Evolutionary conservation across 2,797 vertebrate species (phyloP), one percentile per base, ranked within the genome.

Genomic region (Hipposideros larvatus): DNA sequence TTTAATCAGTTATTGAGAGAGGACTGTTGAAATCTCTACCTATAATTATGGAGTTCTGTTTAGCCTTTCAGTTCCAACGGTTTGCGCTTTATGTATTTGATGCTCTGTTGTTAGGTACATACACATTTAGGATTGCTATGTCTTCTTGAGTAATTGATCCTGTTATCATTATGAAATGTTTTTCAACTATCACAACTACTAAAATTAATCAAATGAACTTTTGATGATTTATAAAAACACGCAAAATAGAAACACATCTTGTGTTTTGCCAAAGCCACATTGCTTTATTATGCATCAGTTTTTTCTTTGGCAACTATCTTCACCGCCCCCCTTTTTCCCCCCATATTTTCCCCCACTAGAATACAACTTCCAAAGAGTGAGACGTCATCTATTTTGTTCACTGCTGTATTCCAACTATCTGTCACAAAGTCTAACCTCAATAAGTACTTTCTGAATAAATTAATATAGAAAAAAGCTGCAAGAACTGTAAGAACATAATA

Each of bases 241-340:
- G 89, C 77, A 75, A 96, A 90, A 46, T 70, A 93, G 78, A 89
- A 85, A 85, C 8, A 80, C 43, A 93, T 37, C 16, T 95, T 95
- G 26, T 55, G 21, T 82, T 94, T 91, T 63, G 24, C 24, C 21
- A 93, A 80, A 85, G 24, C 28, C 24, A 75, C n/a, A 46, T 82
- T 34, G 19, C 55, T 26, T 86, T 75, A 48, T 80, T 14, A 57
- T 55, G n/a, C 73, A 84, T 90, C 10, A 34, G 11, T 86, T 78
- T 95, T 94, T 73, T 46, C 41, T 8, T 1, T 87, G 75, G 82
- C 26, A 74, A 0, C 65, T 82, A 13, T 82, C 41, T 94, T 46
- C 4, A 59, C n/a, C 41, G 37, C 5, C 43, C 43, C 43, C 6
- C 9, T 43, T 43, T 41, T 82, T 43, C 11, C 26, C 89, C 80